Conservation (phyloP, 64 coral and sea anemone genomes). For the Stichodactyla mertensii region DNA sequence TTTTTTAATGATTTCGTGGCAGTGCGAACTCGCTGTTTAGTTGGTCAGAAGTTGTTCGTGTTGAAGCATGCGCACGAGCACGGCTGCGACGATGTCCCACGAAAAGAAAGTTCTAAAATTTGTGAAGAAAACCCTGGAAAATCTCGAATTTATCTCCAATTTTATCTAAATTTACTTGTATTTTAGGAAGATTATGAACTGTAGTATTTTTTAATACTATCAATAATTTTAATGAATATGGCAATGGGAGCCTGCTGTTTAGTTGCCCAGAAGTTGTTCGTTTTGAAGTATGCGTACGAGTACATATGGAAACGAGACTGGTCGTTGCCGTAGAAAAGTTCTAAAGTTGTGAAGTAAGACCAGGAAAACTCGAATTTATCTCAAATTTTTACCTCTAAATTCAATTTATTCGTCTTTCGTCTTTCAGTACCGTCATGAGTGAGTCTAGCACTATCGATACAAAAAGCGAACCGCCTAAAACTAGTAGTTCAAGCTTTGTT, state of each 20-base stretch:
- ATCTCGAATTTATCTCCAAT: no score
- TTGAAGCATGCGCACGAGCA: background rate
- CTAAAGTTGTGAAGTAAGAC: background rate
- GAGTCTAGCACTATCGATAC: background rate
- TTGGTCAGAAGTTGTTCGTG: background rate
- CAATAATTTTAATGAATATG: background rate
- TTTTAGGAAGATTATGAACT: background rate
- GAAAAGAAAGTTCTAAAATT: background rate
- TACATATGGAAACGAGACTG: no score
- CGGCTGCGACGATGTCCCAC: no score
- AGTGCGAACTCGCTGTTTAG: background rate
- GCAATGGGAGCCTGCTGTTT: background rate
- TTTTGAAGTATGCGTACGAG: background rate
- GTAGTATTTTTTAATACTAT: background rate
- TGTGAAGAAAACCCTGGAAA: no score
- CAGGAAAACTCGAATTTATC: background rate
- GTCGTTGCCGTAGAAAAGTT: no score
- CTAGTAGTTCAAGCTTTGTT: background rate
- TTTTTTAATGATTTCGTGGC: slow-evolving; percentile 12
- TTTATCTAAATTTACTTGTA: background rate
- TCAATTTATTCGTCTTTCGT: background rate
- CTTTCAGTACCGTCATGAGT: background rate
- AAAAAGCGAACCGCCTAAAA: background rate
- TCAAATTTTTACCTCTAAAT: background rate
- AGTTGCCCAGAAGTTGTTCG: background rate